Evolutionary conservation across 2,113 vertebrate genomes (phyloP).

Genomic region (Tapirus terrestris): DNA sequence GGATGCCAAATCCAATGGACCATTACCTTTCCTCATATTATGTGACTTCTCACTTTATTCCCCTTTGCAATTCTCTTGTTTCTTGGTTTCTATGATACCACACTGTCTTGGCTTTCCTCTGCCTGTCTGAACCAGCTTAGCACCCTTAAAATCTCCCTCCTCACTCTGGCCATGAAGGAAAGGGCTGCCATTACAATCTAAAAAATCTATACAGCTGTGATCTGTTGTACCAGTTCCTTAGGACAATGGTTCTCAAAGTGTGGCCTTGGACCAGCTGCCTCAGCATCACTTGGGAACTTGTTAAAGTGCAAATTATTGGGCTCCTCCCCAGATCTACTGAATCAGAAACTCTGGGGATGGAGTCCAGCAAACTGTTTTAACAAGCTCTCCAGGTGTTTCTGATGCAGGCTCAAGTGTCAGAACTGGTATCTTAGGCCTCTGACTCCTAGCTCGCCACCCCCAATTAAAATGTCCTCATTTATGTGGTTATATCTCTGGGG

Average conservation of each 20-base stretch:
- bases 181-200: background rate
- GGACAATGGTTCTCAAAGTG: background rate
- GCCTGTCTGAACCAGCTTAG: background rate
- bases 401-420: background rate
- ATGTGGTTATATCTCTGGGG: background rate
- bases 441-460: background rate
- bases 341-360: slow-evolving; percentile 10
- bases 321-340: background rate
- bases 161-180: background rate
- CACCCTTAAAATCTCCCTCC: background rate
- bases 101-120: background rate
- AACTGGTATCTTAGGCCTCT: background rate
- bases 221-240: background rate
- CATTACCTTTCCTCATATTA: background rate
- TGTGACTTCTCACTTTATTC: slow-evolving; percentile 28
- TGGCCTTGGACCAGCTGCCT: background rate
- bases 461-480: slow-evolving; percentile 8
- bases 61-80: background rate
- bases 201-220: background rate
- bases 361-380: slow-evolving; percentile 25
- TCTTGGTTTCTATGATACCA: background rate
- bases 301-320: slow-evolving; percentile 14
- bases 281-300: background rate
- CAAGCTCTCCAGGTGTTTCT: background rate
- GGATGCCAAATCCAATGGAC: background rate